phyloP scores from a whole-genome alignment of 2,888 invertebrate genomes.

The Hydroisotoma schaefferi region DNA sequence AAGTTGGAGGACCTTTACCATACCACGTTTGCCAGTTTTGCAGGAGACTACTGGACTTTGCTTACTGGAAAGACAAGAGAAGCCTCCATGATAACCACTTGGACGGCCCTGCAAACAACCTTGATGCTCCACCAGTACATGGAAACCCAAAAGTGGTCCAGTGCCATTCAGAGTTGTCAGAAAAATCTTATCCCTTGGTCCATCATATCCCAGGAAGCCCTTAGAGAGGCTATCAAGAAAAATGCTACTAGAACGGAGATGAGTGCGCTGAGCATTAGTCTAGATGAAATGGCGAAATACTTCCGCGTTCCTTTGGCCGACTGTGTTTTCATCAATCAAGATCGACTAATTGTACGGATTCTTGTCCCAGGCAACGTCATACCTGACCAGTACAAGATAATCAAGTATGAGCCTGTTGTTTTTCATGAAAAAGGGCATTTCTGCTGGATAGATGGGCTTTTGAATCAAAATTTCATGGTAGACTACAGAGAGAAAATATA shows the following conservation, averaged over 20 bases:
- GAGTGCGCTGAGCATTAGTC: conserved; percentile 22
- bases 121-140: conserved; percentile 31
- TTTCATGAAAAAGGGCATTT: conserved; percentile 18
- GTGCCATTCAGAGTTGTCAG: conserved; percentile 28
- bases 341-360: conserved; percentile 26
- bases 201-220: conserved; percentile 13
- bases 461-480: conserved; percentile 7
- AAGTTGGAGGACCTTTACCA: conserved; percentile 26
- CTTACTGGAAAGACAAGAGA: conserved; percentile 7
- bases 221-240: conserved; percentile 5
- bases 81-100: conserved; percentile 14
- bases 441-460: conserved; percentile 15
- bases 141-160: conserved; percentile 32
- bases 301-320: conserved; percentile 32
- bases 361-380: conserved; percentile 20
- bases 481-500: conserved; percentile 7
- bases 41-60: conserved; percentile 24
- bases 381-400: neutral
- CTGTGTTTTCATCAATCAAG: conserved; percentile 31
- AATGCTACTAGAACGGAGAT: neutral
- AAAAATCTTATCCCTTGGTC: conserved; percentile 26
- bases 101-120: conserved; percentile 23
- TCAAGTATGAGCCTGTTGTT: conserved; percentile 7
- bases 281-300: conserved; percentile 23
- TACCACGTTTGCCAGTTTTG: conserved; percentile 24